These are phyloP conservation scores for Odontocerum albicorne DNA, from an alignment of 2,888 invertebrate species.

Conservation along the genomic window DNA sequence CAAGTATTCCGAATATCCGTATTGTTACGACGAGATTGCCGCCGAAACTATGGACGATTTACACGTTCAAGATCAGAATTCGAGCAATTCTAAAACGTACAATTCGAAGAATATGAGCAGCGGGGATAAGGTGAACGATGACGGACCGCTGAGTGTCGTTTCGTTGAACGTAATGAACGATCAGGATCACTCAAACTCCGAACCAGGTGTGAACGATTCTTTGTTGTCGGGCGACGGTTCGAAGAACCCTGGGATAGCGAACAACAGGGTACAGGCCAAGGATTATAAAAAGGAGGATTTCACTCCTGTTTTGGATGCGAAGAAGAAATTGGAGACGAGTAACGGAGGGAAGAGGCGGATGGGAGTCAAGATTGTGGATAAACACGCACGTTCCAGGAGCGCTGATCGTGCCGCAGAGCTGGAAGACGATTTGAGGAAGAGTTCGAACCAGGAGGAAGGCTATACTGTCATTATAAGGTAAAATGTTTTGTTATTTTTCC, in stretches of 20 bases:
- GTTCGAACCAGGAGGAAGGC: constrained; percentile 63
- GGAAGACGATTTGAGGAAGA: constrained; percentile 47
- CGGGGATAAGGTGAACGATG: constrained; percentile 48
- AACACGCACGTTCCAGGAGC: constrained; percentile 18
- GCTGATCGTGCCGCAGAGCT: constrained; percentile 19
- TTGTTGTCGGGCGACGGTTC: constrained; percentile 18
- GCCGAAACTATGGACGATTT: constrained; percentile 70
- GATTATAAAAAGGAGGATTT: constrained; percentile 45
- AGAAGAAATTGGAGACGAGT: constrained; percentile 51
- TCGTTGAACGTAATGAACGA: constrained; percentile 40
- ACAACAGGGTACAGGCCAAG: constrained; percentile 43
- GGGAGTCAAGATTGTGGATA: constrained; percentile 38
- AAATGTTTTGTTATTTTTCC: no score
- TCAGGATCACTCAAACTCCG: constrained; percentile 17
- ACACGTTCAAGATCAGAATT: constrained; percentile 45
- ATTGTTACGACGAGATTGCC: constrained; percentile 84
- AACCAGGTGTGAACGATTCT: constrained; percentile 33
- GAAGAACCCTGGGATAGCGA: constrained; percentile 10
- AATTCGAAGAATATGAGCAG: constrained; percentile 10
- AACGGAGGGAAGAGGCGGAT: constrained; percentile 50
- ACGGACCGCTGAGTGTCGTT: constrained; percentile 55
- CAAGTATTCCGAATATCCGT: constrained; percentile 86
- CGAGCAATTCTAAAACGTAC: constrained; percentile 2
- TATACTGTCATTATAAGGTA: constrained; percentile 76
- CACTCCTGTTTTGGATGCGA: constrained; percentile 37